phyloP scores from a whole-genome alignment of 2,797 vertebrate species.

The Liasis olivaceus region DNA sequence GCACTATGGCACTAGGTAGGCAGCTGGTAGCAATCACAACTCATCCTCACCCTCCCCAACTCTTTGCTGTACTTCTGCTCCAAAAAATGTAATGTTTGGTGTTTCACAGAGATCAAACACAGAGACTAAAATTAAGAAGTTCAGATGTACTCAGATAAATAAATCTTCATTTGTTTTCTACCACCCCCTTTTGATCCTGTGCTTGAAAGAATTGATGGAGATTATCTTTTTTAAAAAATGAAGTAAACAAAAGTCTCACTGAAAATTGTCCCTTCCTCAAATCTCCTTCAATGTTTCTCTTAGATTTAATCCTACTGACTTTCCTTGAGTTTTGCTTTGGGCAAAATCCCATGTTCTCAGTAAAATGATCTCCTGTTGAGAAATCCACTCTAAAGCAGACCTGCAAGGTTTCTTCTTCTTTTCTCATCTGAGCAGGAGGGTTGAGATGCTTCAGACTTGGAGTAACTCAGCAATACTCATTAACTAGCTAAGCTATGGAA shows the following conservation, averaged over 20 bases:
- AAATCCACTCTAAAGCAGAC: not conserved
- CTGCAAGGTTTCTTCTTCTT: not conserved
- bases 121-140: not conserved
- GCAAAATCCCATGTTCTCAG: not conserved
- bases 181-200: not conserved
- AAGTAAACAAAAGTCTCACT: not conserved
- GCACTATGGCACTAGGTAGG: not conserved
- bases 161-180: not conserved
- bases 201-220: not conserved
- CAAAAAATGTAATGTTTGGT: not conserved
- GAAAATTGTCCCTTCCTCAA: not conserved
- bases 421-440: not conserved
- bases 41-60: not conserved
- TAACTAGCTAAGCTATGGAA: constrained; percentile 36
- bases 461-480: not conserved
- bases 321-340: not conserved
- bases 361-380: not conserved
- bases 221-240: not conserved
- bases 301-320: not conserved
- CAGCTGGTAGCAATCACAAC: not conserved
- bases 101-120: not conserved
- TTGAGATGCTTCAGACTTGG: not conserved
- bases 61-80: not conserved
- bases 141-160: not conserved
- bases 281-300: not conserved